Percentiles rank a stretch among this genome's conserved stretches.
Conservation (phyloP, 1,140 invertebrate species). For the Drosophila oshimai region DNA sequence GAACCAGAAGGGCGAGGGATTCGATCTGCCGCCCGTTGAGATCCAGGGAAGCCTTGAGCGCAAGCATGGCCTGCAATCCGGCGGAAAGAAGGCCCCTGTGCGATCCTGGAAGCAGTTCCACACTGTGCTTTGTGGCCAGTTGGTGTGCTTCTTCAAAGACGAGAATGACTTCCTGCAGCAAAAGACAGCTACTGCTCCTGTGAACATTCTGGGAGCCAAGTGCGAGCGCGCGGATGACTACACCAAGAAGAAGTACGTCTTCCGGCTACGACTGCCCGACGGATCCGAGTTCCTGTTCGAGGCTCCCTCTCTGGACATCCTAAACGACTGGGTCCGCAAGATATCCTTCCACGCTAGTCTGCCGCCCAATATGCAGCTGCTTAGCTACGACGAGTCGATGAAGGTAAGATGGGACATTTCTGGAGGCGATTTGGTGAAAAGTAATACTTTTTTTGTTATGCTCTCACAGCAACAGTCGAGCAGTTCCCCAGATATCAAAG, state of each 20-base stretch:
- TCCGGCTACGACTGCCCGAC: slow-evolving; percentile 93
- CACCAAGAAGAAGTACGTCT: slow-evolving; percentile 97
- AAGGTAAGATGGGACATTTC: slow-evolving; percentile 44
- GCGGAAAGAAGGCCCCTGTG: slow-evolving; percentile 96
- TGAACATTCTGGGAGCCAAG: slow-evolving; percentile 91
- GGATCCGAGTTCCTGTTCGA: slow-evolving; percentile 96
- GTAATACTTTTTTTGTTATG: not conserved
- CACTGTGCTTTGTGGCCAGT: slow-evolving; percentile 96
- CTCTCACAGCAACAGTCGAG: slow-evolving; percentile 74
- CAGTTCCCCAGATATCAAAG: slow-evolving; percentile 81
- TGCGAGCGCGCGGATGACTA: slow-evolving; percentile 95
- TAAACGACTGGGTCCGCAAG: slow-evolving; percentile 97
- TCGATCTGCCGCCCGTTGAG: slow-evolving; percentile 93
- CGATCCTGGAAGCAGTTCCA: slow-evolving; percentile 98
- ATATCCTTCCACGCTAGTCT: slow-evolving; percentile 96
- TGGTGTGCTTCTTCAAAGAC: slow-evolving; percentile 99
- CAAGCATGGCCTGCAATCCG: slow-evolving; percentile 96
- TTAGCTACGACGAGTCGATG: slow-evolving; percentile 89
- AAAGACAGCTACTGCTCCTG: slow-evolving; percentile 94
- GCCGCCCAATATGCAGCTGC: slow-evolving; percentile 93
- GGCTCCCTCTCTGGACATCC: slow-evolving; percentile 88
- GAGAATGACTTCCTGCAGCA: slow-evolving; percentile 93
- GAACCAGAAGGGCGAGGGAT: slow-evolving; percentile 87
- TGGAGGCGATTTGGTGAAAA: not conserved
- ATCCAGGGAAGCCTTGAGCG: slow-evolving; percentile 95